Conservation (phyloP, 1,140 invertebrate species). For the Trichonephila inaurata region DNA sequence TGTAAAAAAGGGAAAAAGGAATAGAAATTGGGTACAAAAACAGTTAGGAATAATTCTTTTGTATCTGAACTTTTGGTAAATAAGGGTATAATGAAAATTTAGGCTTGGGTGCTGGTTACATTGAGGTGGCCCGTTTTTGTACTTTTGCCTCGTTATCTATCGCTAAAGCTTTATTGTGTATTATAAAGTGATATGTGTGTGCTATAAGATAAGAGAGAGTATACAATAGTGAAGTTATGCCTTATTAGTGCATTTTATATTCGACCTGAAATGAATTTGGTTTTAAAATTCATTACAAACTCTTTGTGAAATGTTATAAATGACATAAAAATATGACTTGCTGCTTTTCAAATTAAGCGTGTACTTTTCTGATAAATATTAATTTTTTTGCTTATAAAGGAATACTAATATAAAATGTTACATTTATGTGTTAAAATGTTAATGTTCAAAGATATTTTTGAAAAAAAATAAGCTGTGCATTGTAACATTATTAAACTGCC, state of each 20-base stretch:
- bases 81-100: conserved; percentile 56
- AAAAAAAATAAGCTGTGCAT: too few relatives aligned
- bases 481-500: too few relatives aligned
- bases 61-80: conserved; percentile 21
- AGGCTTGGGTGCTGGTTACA: not conserved
- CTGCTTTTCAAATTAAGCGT: too few relatives aligned
- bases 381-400: too few relatives aligned
- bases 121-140: not conserved
- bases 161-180: not conserved
- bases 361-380: too few relatives aligned
- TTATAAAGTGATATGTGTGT: not conserved
- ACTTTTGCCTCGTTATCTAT: conserved; percentile 7
- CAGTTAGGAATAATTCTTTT: conserved; percentile 58
- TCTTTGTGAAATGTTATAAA: too few relatives aligned
- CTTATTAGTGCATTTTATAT: not conserved
- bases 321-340: too few relatives aligned
- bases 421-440: too few relatives aligned
- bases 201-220: not conserved
- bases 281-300: not conserved
- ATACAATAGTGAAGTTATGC: not conserved
- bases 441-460: too few relatives aligned
- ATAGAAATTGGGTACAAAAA: conserved; percentile 52
- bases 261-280: not conserved
- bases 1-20: conserved; percentile 41
- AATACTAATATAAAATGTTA: too few relatives aligned